Conservation (phyloP, 2,113 vertebrate genomes). For the Pluvialis apricaria region DNA sequence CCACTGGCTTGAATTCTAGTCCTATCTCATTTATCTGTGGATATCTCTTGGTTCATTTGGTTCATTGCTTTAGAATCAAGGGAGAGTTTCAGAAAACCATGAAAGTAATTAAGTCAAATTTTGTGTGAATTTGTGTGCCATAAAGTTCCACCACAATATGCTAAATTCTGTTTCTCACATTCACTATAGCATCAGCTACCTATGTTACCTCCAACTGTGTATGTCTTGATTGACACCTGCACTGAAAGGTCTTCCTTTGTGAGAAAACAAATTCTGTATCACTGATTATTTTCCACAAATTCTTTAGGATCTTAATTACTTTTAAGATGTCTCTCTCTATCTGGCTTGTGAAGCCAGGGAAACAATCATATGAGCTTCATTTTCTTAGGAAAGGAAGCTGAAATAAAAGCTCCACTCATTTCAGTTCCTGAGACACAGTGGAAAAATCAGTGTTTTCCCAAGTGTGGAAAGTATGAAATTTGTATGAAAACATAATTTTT, state of each 20-base stretch:
- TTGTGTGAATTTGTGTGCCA: background rate
- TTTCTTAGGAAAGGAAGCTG: background rate
- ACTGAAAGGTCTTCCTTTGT: background rate
- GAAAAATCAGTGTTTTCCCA: background rate
- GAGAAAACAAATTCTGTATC: background rate
- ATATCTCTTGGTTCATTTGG: background rate
- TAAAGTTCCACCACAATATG: background rate
- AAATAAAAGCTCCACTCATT: background rate
- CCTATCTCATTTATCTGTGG: background rate
- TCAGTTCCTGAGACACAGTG: background rate
- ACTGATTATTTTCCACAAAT: background rate
- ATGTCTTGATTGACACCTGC: background rate
- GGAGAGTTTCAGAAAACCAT: background rate
- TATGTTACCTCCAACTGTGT: background rate
- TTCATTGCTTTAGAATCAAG: background rate
- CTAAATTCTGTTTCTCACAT: background rate
- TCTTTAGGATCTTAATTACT: background rate
- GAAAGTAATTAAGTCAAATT: background rate
- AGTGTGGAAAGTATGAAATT: background rate
- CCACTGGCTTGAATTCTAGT: background rate
- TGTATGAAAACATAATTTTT: background rate
- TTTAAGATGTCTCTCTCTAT: background rate
- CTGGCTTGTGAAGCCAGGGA: background rate
- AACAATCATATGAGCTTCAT: background rate
- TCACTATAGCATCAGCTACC: background rate